Conservation (phyloP, 2,888 invertebrate genomes). For the Caenorhabditis sp. region DNA sequence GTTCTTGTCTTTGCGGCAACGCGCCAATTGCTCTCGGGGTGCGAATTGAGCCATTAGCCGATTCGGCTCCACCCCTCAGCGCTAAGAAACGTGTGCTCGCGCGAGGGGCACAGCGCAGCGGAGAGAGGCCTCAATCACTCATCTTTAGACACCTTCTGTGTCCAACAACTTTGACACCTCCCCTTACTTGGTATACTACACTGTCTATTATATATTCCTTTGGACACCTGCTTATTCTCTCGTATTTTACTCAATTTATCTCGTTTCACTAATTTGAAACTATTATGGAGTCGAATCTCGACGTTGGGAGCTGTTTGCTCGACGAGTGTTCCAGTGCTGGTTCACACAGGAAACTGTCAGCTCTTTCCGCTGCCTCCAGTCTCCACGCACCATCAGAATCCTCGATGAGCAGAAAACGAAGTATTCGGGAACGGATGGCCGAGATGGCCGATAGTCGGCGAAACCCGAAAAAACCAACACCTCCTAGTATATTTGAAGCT, state of each 20-base stretch:
- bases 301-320: constrained; percentile 62
- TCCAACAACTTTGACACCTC: constrained; percentile 32
- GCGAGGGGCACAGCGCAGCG: constrained; percentile 45
- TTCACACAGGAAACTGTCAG: constrained; percentile 58
- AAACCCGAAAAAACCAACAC: constrained; percentile 70
- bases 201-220: constrained; percentile 3
- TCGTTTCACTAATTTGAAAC: constrained; percentile 14
- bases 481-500: constrained; percentile 74
- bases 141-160: constrained; percentile 58
- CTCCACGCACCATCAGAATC: constrained; percentile 67
- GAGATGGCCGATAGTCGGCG: constrained; percentile 65
- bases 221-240: too few species aligned
- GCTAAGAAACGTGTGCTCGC: constrained; percentile 62
- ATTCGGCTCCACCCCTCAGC: constrained; percentile 58
- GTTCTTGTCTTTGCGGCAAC: constrained; percentile 58
- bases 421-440: constrained; percentile 70
- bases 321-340: constrained; percentile 63
- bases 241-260: not conserved
- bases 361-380: constrained; percentile 63
- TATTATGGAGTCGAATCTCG: constrained; percentile 65
- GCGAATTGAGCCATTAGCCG: constrained; percentile 67
- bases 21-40: constrained; percentile 63
- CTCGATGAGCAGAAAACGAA: constrained; percentile 70
- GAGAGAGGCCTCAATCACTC: constrained; percentile 58
- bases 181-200: not conserved